Evolutionary conservation across 2,888 invertebrate species (phyloP), one percentile per base, ranked within the genome.

Genomic region (Girardia tigrina): DNA sequence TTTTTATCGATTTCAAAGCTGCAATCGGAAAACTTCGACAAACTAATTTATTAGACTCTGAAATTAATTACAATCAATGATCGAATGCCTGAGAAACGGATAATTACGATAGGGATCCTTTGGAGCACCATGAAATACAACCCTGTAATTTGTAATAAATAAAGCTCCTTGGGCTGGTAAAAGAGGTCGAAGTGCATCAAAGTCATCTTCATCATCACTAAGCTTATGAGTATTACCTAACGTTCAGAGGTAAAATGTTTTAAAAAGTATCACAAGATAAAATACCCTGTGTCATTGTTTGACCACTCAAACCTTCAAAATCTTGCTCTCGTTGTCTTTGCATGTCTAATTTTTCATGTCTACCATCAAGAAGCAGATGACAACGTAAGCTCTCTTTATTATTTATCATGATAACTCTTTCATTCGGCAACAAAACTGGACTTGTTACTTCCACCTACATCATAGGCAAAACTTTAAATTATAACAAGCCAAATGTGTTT

Each of bases 141-240:
- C 88, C 75, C 97, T 87, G 86, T 98, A 98, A 85, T 94, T 95
- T 75, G 95, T 94, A 78, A 98, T 89, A 86, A 94, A 97, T 74
- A 98, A 88, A 0, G 94, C 95, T 42, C 97, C 97, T 85, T 95
- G 94, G 0, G 97, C 94, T 20, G 97, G 97, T 80, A 97, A 86
- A 74, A 83, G 80, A 70, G 80, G 78, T 56, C 73, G 29, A 26
- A 76, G 75, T 8, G 36, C 56, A 14, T 74, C 74, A 23, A 56
- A 69, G 14, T 74, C 74, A 28, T 74, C 74, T 4, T 29, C 28
- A n/a, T 75, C 75, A 2, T 75, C 75, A 70, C n/a, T 23, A 28
- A 56, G 16, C 12, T 8, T 26, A 26, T 26, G 23, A n/a, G 56
- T 1, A 26, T 36, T 42, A 12, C 74, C 69, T 42, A 20, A 36